These are phyloP conservation scores for Microdon myrmicae DNA, from an alignment of 2,888 invertebrate genomes.

Conservation along the genomic window DNA sequence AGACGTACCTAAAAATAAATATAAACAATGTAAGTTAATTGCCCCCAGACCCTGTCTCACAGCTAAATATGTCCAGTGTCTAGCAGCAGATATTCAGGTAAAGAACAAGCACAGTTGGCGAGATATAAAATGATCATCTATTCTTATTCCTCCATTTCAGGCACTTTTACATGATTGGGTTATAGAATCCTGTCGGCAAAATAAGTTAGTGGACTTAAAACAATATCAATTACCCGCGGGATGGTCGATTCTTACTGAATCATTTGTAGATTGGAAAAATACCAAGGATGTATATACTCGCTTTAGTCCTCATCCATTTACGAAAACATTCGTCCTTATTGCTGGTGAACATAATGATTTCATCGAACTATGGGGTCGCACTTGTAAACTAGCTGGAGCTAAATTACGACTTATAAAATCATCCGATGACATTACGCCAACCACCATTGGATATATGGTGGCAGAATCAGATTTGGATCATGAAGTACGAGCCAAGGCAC, in stretches of 20 bases:
- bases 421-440: slow-evolving; percentile 67
- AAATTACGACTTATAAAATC: slow-evolving; percentile 68
- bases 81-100: slow-evolving; percentile 73
- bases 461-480: slow-evolving; percentile 73
- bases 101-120: neutral
- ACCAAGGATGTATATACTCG: slow-evolving; percentile 59
- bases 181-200: slow-evolving; percentile 70
- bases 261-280: slow-evolving; percentile 66
- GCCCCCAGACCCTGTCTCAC: slow-evolving; percentile 79
- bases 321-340: slow-evolving; percentile 69
- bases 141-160: slow-evolving; percentile 48
- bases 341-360: slow-evolving; percentile 70
- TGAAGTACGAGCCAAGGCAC: slow-evolving; percentile 69
- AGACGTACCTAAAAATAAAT: slow-evolving; percentile 70
- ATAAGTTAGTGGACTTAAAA: slow-evolving; percentile 65
- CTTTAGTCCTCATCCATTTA: slow-evolving; percentile 67
- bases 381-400: slow-evolving; percentile 71
- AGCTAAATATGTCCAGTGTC: slow-evolving; percentile 77
- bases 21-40: slow-evolving; percentile 71
- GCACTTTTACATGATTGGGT: slow-evolving; percentile 79
- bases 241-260: slow-evolving; percentile 69
- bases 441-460: slow-evolving; percentile 70
- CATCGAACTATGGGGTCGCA: slow-evolving; percentile 72
- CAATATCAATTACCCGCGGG: slow-evolving; percentile 73
- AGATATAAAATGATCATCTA: neutral